Conservation (phyloP, 2,113 vertebrate species). For the Tinamus guttatus region DNA sequence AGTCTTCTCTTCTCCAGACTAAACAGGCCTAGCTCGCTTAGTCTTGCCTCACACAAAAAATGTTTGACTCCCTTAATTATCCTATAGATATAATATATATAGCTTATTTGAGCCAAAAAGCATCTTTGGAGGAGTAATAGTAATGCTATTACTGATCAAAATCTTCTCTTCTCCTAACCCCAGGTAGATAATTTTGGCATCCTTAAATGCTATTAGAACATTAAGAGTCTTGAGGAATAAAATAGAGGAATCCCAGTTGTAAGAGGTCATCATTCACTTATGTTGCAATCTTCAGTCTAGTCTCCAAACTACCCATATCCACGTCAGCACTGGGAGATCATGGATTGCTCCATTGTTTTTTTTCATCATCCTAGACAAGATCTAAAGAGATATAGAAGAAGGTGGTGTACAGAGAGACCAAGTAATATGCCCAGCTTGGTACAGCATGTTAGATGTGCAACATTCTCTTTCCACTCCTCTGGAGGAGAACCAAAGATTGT, state of each 20-base stretch:
- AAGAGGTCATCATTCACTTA: accelerated
- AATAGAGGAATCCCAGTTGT: background rate
- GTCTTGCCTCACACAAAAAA: too few relatives aligned
- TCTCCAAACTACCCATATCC: background rate
- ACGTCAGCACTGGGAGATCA: background rate
- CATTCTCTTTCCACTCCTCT: background rate
- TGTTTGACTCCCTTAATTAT: too few relatives aligned
- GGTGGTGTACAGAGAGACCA: background rate
- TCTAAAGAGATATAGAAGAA: background rate
- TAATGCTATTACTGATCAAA: background rate
- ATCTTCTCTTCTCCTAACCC: background rate
- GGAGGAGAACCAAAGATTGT: background rate
- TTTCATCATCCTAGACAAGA: background rate
- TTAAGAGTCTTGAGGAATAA: background rate
- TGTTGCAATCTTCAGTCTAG: background rate
- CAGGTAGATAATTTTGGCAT: background rate
- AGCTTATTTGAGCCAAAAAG: background rate
- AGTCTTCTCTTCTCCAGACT: too few relatives aligned
- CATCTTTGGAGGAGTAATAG: background rate
- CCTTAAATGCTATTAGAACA: background rate
- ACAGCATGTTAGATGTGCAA: background rate
- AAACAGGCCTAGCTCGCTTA: too few relatives aligned
- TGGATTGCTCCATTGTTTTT: background rate
- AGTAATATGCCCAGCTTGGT: background rate
- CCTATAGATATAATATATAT: too few relatives aligned